Base-by-base conservation (phyloP, 2,113 vertebrate species). In the Chroicocephalus ridibundus region DNA sequence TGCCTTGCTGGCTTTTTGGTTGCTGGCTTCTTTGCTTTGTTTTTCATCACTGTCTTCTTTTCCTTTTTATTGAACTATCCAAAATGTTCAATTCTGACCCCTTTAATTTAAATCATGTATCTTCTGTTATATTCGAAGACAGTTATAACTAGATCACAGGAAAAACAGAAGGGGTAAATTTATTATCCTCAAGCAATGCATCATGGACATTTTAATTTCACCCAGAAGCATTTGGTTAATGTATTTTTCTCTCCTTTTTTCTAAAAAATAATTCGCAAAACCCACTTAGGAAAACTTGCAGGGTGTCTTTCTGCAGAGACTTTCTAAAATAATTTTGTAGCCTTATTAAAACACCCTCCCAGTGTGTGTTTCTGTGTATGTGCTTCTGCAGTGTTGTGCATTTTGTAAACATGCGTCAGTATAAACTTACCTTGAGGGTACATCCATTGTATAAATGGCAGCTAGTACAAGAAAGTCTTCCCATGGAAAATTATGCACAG, bases 151-250 rank as follows among this genome's bases (percentile, higher is more conserved):
- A 82, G 83, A 83, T 91, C 78, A 89, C 54, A 94, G 57, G 82
- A 86, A 95, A 93, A 90, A 49, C 77, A 91, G 82, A 92, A 75
- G 82, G 65, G 42, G 24, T 76, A 71, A 93, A 96, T 96, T 96
- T 95, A 90, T 95, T 96, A 95, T 82, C 61, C 74, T 84, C 66
- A 74, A 75, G 65, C 64, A 86, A 90, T 86, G 14, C 76, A 92
- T 84, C 69, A 90, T 13, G 38, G 82, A 69, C 54, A 68, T 93
- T 94, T 97, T 94, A 96, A 97, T 96, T 96, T 95, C 49, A 76
- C 68, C 83, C 84, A 65, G 82, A 90, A 96, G 47, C 22, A 76
- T 72, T 80, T 79, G 54, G 77, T 57, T 95, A 96, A 96, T 92
- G 40, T 71, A 87, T 58, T 97, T 95, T 94, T 83, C 62, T 75